Evolutionary conservation across 2,113 vertebrate species (phyloP), one percentile per base, ranked within the genome.

Genomic region (Bucco capensis): DNA sequence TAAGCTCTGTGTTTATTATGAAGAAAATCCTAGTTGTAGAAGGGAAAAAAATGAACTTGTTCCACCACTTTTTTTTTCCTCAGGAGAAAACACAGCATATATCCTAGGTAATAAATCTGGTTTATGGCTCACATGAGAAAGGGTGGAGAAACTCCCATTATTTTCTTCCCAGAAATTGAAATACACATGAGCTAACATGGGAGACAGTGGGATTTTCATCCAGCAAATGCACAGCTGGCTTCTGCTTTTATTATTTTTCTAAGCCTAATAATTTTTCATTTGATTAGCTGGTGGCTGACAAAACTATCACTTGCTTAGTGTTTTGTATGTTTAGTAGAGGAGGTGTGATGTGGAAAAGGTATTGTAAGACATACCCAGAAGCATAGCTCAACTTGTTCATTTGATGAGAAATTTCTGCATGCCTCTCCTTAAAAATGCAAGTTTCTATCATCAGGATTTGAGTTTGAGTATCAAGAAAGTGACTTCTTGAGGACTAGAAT

Each of bases 81-180:
- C 95, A 84, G 85, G 94, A 96, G 94, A 96, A 93, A 96, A 96
- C 78, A 91, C 66, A 90, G 76, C 96, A 78, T 95, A 95, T 92
- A 96, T 95, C 92, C 92, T 96, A 91, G 85, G 89, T 91, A 95
- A 95, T 96, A 97, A 96, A 96, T 96, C 96, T 96, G 58, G 58
- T 97, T 96, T 96, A 96, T 96, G 83, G 96, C 91, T 85, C 90
- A 84, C 95, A 96, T 91, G 95, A 97, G 96, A 95, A 92, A 96
- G 95, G 96, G 96, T 96, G 93, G 95, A 96, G 96, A 90, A 92
- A 95, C 85, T 93, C 81, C 85, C 86, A 94, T 95, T 96, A 96
- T 96, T 96, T 96, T 96, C 95, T 95, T 96, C 86, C 95, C 96
- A 96, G 96, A 96, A 96, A 96, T 71, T 86, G 94, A 94, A 95